A percentile compares a stretch with the other conserved stretches of the same genome.
phyloP scores from a whole-genome alignment of 2,113 vertebrate species.

The Sigmodon hispidus region DNA sequence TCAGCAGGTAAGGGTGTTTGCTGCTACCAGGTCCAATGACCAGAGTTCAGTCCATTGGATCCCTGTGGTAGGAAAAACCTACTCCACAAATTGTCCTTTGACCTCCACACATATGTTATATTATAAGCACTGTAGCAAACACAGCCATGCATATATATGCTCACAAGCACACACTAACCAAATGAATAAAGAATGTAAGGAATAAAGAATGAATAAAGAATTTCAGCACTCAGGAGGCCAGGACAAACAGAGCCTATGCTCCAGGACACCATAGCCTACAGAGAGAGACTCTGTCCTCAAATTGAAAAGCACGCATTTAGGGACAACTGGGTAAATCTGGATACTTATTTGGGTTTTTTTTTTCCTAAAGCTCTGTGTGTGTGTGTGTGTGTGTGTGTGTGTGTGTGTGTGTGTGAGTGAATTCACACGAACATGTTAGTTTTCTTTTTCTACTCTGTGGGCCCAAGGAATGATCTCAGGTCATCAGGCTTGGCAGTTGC shows the following conservation, averaged over 20 bases:
- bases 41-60: neutral
- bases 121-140: neutral
- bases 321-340: neutral
- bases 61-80: neutral
- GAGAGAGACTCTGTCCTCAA: neutral
- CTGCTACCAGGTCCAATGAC: neutral
- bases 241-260: neutral
- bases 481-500: neutral
- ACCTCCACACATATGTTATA: neutral
- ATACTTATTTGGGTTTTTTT: neutral
- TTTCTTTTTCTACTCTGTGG: neutral
- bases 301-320: neutral
- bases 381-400: neutral
- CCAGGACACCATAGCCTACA: neutral
- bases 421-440: no score
- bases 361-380: neutral
- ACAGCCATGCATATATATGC: neutral
- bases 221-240: neutral
- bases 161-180: neutral
- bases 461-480: neutral
- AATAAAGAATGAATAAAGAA: neutral
- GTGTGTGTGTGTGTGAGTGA: neutral
- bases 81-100: neutral
- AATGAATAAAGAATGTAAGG: neutral
- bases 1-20: neutral